Evolutionary conservation across 2,888 invertebrate genomes (phyloP).

Genomic region (Acanthosoma haemorrhoidale): DNA sequence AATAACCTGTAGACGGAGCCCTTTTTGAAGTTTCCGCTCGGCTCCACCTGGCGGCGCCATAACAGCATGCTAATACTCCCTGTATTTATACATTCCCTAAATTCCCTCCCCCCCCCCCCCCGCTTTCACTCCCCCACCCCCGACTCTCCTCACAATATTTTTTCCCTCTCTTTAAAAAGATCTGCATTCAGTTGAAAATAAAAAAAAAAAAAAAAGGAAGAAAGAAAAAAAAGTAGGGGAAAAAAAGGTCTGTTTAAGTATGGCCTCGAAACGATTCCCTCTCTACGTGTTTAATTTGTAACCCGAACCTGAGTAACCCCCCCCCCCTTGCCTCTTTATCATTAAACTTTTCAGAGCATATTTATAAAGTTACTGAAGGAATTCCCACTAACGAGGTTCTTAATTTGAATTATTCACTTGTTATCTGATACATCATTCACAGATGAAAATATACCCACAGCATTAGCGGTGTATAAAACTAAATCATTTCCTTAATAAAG

Average conservation of each 20-base stretch:
- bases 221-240: background rate
- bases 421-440: constrained; percentile 5
- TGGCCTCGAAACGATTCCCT: constrained; percentile 21
- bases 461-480: background rate
- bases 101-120: background rate
- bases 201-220: constrained; percentile 13
- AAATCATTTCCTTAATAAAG: background rate
- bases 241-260: constrained; percentile 25
- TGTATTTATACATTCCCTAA: constrained; percentile 28
- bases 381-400: constrained; percentile 26
- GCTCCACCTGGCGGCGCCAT: background rate
- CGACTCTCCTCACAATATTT: background rate
- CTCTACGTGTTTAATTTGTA: constrained; percentile 31
- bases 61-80: background rate
- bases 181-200: constrained; percentile 19
- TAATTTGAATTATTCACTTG: constrained; percentile 29
- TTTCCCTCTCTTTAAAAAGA: constrained; percentile 20
- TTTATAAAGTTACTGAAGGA: constrained; percentile 18
- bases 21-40: background rate
- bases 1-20: background rate
- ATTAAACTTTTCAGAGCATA: constrained; percentile 22
- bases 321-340: constrained; percentile 3
- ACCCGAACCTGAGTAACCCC: constrained; percentile 2
- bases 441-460: background rate
- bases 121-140: background rate